Evolutionary conservation across 2,797 vertebrate genomes (phyloP).

Genomic region (Coluber constrictor): DNA sequence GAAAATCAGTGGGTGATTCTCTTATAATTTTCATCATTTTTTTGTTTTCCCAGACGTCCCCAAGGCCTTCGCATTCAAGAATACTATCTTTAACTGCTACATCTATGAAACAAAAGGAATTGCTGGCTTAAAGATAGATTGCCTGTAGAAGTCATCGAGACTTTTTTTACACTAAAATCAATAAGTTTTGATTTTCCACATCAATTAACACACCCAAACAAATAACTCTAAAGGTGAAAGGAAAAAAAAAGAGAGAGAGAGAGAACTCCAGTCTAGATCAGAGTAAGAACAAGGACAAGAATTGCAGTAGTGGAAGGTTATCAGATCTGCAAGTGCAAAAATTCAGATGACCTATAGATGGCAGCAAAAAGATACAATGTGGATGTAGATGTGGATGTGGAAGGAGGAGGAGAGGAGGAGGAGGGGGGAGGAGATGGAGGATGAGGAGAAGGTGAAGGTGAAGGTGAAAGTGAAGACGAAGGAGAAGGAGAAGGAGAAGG

Average conservation of each 20-base stretch:
- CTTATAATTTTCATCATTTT: neutral
- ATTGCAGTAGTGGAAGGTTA: neutral
- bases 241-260: neutral
- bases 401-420: neutral
- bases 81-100: neutral
- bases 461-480: accelerated
- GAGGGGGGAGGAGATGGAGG: accelerated
- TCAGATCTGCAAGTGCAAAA: neutral
- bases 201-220: neutral
- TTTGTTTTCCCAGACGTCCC: neutral
- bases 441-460: accelerated
- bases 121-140: neutral
- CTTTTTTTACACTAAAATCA: neutral
- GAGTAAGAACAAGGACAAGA: neutral
- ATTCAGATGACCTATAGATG: neutral
- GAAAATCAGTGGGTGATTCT: neutral
- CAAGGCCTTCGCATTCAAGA: neutral
- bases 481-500: accelerated
- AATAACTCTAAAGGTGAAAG: neutral
- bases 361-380: neutral
- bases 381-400: no score
- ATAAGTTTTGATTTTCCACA: neutral
- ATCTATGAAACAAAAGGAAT: neutral
- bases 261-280: neutral
- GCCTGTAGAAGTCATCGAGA: neutral